Conservation (phyloP, 2,888 invertebrate genomes). For the Melanophora roralis region DNA sequence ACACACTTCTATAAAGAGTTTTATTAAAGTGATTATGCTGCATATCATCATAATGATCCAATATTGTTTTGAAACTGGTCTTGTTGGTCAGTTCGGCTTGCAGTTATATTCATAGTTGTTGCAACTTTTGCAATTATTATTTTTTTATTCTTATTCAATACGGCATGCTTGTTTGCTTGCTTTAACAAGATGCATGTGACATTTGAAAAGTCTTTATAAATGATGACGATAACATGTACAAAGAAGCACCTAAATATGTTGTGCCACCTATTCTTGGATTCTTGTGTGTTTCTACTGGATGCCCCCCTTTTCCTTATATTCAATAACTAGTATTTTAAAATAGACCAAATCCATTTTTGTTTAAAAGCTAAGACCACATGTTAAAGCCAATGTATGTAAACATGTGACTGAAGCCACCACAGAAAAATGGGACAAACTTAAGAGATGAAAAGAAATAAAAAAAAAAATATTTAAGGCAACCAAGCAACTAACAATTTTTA, state of each 20-base stretch:
- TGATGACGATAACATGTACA: background rate
- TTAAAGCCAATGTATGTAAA: conserved; percentile 17
- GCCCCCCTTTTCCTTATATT: background rate
- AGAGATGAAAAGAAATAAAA: background rate
- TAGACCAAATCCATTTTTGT: conserved; percentile 20
- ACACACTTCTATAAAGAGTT: background rate
- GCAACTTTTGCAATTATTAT: conserved; percentile 1
- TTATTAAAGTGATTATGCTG: background rate
- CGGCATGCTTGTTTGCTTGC: background rate
- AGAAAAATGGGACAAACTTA: background rate
- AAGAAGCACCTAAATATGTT: background rate
- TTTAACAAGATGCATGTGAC: conserved; percentile 46
- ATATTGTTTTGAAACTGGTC: conserved; percentile 13
- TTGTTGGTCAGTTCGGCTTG: background rate
- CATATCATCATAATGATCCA: conserved; percentile 16
- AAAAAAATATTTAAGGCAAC: conserved; percentile 1
- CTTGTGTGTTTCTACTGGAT: background rate
- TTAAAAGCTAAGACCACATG: conserved; percentile 23
- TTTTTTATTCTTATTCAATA: background rate
- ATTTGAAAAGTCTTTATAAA: conserved; percentile 36
- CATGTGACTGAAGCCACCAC: conserved; percentile 5
- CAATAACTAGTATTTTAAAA: background rate
- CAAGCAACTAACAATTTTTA: conserved; percentile 33
- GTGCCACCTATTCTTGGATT: background rate
- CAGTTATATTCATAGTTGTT: background rate